A percentile compares a stretch with the other conserved stretches of the same genome.
phyloP scores from a whole-genome alignment of 2,797 vertebrate genomes.

The Sardinella longiceps region DNA sequence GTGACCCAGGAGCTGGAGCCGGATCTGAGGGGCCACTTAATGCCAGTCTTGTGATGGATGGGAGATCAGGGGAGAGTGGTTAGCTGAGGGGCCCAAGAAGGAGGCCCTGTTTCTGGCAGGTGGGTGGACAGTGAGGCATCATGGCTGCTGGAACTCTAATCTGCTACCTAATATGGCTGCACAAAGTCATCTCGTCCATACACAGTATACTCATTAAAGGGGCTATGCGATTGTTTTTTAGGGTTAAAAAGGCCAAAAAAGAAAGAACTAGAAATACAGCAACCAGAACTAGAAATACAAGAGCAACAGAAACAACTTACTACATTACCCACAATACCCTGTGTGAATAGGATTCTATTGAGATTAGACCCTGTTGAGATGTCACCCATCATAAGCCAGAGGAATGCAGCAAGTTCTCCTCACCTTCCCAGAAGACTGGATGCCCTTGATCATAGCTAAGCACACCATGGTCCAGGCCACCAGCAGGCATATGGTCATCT shows the following conservation, averaged over 20 bases:
- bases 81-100: background rate
- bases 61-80: background rate
- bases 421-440: conserved; percentile 98
- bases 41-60: background rate
- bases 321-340: no score
- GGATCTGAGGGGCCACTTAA: background rate
- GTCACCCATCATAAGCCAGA: background rate
- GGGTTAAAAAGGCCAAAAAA: no score
- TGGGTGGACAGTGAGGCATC: background rate
- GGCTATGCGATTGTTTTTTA: no score
- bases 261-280: no score
- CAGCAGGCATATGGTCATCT: conserved; percentile 91
- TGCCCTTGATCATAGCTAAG: conserved; percentile 97
- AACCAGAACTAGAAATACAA: no score
- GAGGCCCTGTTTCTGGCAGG: background rate
- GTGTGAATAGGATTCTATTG: background rate
- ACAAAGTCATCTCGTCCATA: background rate
- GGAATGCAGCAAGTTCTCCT: conserved; percentile 41
- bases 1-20: background rate
- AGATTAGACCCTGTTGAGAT: background rate
- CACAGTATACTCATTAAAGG: background rate
- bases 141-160: background rate
- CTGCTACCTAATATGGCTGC: background rate
- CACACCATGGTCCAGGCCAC: conserved; percentile 92
- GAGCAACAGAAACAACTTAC: no score